Conservation (phyloP, 2,888 invertebrate genomes). For the Colostygia pectinataria region DNA sequence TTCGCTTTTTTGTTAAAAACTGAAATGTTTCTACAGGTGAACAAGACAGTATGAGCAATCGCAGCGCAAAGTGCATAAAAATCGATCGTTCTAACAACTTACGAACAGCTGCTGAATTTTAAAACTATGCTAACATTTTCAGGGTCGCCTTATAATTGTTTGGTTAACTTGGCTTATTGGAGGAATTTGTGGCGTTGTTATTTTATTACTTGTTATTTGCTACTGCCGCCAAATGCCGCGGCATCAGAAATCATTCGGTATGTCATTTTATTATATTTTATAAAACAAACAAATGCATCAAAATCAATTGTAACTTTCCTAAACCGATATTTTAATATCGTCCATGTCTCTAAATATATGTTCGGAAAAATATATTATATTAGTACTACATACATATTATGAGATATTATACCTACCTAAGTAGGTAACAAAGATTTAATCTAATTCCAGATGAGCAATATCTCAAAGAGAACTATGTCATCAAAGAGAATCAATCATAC, state of each 20-base stretch:
- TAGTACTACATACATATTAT: no score
- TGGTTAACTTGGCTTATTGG: conserved; percentile 83
- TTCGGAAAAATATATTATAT: no score
- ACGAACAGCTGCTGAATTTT: conserved; percentile 18
- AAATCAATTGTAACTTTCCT: no score
- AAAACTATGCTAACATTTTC: conserved; percentile 45
- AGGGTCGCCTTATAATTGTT: conserved; percentile 80
- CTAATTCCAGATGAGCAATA: conserved; percentile 70
- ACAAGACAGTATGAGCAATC: conserved; percentile 10
- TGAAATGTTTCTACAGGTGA: conserved; percentile 80
- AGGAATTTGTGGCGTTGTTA: conserved; percentile 85
- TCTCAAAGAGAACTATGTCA: conserved; percentile 68
- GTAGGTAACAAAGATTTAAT: neutral
- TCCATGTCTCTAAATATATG: no score
- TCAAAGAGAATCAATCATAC: conserved; percentile 73
- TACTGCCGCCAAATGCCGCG: conserved; percentile 88
- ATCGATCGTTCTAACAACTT: conserved; percentile 44
- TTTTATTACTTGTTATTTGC: conserved; percentile 85
- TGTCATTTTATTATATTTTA: neutral
- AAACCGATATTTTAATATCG: no score
- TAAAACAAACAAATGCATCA: no score
- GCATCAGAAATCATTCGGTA: conserved; percentile 87
- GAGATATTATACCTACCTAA: no score
- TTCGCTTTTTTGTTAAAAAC: conserved; percentile 64
- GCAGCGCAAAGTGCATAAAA: conserved; percentile 30